These are phyloP conservation scores for Calephelis perditalis DNA, from an alignment of 2,888 invertebrate genomes.

Conservation along the genomic window DNA sequence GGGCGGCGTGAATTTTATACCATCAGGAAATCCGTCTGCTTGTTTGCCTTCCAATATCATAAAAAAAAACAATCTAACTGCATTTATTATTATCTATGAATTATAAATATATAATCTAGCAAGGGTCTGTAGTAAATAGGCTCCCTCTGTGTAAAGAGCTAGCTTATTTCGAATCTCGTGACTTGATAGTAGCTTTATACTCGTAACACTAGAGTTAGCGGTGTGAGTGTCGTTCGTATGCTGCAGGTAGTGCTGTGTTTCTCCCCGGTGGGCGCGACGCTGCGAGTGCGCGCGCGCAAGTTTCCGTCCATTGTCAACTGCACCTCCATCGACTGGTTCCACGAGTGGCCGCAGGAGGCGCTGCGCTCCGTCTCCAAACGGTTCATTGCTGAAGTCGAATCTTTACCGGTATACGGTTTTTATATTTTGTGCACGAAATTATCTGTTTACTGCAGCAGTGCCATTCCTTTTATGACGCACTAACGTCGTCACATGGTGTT, in stretches of 20 bases:
- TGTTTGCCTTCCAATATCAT: too few relatives aligned
- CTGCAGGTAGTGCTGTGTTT: slow-evolving; percentile 90
- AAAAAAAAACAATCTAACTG: too few relatives aligned
- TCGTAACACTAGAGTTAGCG: too few relatives aligned
- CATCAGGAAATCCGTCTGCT: too few relatives aligned
- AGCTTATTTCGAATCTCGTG: not conserved
- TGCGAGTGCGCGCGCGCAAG: slow-evolving; percentile 91
- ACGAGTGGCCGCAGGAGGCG: slow-evolving; percentile 96
- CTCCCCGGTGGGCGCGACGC: slow-evolving; percentile 94
- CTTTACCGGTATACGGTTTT: slow-evolving; percentile 79
- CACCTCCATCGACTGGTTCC: slow-evolving; percentile 97
- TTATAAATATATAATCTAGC: too few relatives aligned
- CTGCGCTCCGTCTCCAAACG: slow-evolving; percentile 91
- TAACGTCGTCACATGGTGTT: too few relatives aligned
- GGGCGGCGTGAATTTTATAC: too few relatives aligned
- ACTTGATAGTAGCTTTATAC: too few relatives aligned
- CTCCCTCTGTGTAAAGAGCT: too few relatives aligned
- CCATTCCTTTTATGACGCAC: too few relatives aligned
- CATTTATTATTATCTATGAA: too few relatives aligned
- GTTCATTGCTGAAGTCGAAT: slow-evolving; percentile 87
- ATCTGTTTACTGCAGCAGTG: not conserved
- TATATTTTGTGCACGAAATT: not conserved
- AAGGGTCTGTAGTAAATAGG: too few relatives aligned
- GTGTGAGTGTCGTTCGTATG: not conserved
- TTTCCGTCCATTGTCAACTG: slow-evolving; percentile 97